phyloP scores from a whole-genome alignment of 2,888 invertebrate species.

The Marasmarcha lunaedactyla region DNA sequence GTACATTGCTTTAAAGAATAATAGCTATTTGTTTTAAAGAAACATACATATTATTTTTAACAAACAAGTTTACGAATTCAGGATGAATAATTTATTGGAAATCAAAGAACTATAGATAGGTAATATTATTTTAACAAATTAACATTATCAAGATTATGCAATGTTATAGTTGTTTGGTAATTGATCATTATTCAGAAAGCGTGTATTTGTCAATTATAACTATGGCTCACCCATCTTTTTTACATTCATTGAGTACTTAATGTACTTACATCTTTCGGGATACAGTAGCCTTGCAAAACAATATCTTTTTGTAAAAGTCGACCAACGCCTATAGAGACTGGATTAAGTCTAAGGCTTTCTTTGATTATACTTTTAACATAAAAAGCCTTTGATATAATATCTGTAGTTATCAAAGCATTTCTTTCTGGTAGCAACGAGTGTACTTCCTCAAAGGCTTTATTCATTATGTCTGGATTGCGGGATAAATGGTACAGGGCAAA shows the following conservation, averaged over 20 bases:
- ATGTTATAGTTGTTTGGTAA: no score
- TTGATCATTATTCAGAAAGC: no score
- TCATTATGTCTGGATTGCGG: slow-evolving; percentile 75
- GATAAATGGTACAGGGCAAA: slow-evolving; percentile 86
- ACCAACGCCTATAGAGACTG: slow-evolving; percentile 87
- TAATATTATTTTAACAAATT: no score
- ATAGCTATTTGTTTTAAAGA: no score
- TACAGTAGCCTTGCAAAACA: slow-evolving; percentile 76
- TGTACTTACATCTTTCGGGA: slow-evolving; percentile 79
- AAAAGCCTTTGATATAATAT: slow-evolving; percentile 69
- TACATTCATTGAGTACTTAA: not conserved
- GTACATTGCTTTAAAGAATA: no score
- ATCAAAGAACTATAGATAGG: no score
- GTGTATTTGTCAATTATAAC: no score
- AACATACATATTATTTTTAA: no score
- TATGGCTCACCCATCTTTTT: no score
- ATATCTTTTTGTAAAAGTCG: slow-evolving; percentile 78
- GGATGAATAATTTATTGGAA: no score
- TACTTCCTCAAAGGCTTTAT: slow-evolving; percentile 75
- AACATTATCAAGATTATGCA: no score
- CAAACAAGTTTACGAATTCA: no score
- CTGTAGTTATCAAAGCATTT: slow-evolving; percentile 64
- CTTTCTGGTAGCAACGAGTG: slow-evolving; percentile 60
- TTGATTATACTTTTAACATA: slow-evolving; percentile 87
- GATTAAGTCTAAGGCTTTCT: slow-evolving; percentile 85